phyloP scores from a whole-genome alignment of 2,113 vertebrate species.

The Neoarius graeffei region DNA sequence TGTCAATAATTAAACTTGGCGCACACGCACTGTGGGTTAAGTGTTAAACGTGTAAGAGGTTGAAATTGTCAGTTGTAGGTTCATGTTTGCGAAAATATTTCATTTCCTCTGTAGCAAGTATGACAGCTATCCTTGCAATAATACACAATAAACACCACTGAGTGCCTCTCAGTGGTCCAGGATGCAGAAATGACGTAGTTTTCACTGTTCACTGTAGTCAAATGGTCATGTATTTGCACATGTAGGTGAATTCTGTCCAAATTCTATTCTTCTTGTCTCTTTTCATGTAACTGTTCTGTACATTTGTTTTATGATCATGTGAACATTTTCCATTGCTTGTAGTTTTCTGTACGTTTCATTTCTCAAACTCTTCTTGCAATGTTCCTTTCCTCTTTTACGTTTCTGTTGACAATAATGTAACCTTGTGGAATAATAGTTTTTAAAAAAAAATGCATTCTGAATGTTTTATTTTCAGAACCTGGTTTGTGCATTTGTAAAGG shows the following conservation, averaged over 20 bases:
- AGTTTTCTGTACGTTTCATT: conserved; percentile 59
- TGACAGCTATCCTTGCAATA: conserved; percentile 77
- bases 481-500: conserved; percentile 50
- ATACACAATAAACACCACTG: conserved; percentile 72
- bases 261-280: conserved; percentile 36
- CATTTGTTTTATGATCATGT: conserved; percentile 61
- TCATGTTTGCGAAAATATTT: conserved; percentile 59
- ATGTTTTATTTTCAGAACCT: conserved; percentile 41
- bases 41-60: conserved; percentile 67
- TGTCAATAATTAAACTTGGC: conserved; percentile 38
- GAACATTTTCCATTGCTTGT: conserved; percentile 51
- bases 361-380: conserved; percentile 53
- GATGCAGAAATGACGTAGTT: conserved; percentile 71
- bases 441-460: conserved; percentile 50
- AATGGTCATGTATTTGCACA: conserved; percentile 75
- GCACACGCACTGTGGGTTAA: conserved; percentile 59
- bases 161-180: conserved; percentile 76
- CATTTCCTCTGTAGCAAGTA: conserved; percentile 77
- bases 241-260: conserved; percentile 65
- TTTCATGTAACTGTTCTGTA: conserved; percentile 63
- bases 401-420: conserved; percentile 43
- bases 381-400: conserved; percentile 21
- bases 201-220: conserved; percentile 66
- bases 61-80: conserved; percentile 59
- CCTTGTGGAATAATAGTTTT: conserved; percentile 34